Evolutionary conservation across 2,797 vertebrate species (phyloP).

Genomic region (Enteromius paludinosus): DNA sequence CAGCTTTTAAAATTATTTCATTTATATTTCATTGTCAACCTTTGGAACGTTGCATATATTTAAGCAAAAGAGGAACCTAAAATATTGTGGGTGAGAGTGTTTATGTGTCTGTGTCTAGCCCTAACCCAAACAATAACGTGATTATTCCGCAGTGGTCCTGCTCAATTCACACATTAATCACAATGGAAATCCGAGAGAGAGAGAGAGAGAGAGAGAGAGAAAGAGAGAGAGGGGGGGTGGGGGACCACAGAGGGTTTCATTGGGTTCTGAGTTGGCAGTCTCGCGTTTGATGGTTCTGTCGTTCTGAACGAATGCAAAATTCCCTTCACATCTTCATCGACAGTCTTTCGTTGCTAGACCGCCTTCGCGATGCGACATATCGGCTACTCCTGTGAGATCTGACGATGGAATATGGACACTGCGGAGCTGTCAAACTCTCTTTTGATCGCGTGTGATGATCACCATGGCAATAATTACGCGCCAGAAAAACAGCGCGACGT

Average conservation of each 20-base stretch:
- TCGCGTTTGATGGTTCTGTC: conserved; percentile 21
- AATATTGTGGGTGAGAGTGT: neutral
- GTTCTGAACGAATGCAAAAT: neutral
- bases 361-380: neutral
- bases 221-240: conserved; percentile 13
- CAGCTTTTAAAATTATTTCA: neutral
- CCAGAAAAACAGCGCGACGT: conserved; percentile 47
- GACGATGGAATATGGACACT: conserved; percentile 11
- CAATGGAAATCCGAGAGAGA: conserved; percentile 52
- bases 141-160: conserved; percentile 39
- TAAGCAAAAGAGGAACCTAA: neutral
- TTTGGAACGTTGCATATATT: neutral
- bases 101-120: neutral
- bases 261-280: conserved; percentile 36
- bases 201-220: conserved; percentile 31
- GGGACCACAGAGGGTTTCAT: conserved; percentile 32
- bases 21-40: neutral
- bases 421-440: conserved; percentile 25
- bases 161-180: conserved; percentile 40
- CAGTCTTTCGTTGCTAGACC: neutral
- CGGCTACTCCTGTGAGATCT: neutral
- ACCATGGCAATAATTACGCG: conserved; percentile 56
- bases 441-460: conserved; percentile 42
- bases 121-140: conserved; percentile 19
- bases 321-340: neutral